These are phyloP conservation scores for Xiphydria camelus DNA, from an alignment of 2,888 invertebrate genomes.

Conservation along the genomic window DNA sequence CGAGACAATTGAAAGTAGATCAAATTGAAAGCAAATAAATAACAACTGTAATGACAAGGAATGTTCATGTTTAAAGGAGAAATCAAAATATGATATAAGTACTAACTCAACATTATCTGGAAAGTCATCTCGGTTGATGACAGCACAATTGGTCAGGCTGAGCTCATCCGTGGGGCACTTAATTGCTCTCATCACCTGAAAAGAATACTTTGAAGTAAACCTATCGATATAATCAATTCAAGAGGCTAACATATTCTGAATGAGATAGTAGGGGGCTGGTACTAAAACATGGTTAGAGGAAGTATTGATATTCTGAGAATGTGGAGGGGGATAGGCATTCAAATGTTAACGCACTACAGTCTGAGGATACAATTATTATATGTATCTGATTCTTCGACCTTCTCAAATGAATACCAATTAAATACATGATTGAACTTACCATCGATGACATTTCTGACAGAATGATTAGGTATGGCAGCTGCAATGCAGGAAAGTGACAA, in stretches of 20 bases:
- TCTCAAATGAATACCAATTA: background rate
- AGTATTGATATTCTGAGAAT: background rate
- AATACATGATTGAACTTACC: constrained; percentile 20
- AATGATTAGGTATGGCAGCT: too few relatives aligned
- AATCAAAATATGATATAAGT: constrained; percentile 13
- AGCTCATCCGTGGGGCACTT: constrained; percentile 92
- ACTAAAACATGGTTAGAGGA: too few relatives aligned
- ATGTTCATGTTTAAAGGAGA: too few relatives aligned
- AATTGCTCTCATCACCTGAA: constrained; percentile 80
- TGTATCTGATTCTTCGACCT: background rate
- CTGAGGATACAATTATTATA: background rate
- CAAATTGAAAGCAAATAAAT: constrained; percentile 1
- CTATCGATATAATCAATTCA: background rate
- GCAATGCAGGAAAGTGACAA: too few relatives aligned
- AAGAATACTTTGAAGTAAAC: constrained; percentile 17
- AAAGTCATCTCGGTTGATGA: constrained; percentile 83
- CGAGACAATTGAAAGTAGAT: background rate
- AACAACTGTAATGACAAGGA: background rate
- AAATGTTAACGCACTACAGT: background rate
- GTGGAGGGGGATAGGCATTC: background rate
- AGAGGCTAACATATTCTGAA: background rate
- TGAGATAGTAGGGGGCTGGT: background rate
- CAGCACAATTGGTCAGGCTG: constrained; percentile 88
- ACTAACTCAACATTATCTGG: constrained; percentile 79
- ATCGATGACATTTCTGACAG: constrained; percentile 37